A percentile compares a stretch with the other conserved stretches of the same genome.
Conservation (phyloP, 2,888 invertebrate genomes). For the Protodeltote pygarga region DNA sequence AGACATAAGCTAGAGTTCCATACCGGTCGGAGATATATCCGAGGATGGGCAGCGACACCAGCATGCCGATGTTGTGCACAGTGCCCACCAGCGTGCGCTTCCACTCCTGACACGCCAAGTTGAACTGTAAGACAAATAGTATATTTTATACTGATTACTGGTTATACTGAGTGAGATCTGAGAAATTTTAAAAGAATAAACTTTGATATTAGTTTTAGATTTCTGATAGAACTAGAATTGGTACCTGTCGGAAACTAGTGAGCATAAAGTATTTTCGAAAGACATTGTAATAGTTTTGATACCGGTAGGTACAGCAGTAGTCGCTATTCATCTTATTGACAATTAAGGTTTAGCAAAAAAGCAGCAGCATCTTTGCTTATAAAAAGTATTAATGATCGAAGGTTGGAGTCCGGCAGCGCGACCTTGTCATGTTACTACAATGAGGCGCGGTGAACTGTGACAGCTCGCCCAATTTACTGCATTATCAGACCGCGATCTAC, state of each 20-base stretch:
- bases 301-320: too few relatives aligned
- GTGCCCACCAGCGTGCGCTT: constrained; percentile 92
- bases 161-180: too few relatives aligned
- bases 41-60: constrained; percentile 90
- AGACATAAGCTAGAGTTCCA: neutral
- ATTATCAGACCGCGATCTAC: constrained; percentile 30
- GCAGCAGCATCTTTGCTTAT: too few relatives aligned
- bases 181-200: too few relatives aligned
- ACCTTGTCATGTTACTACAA: neutral
- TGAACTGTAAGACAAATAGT: constrained; percentile 70
- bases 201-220: too few relatives aligned
- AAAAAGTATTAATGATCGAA: neutral
- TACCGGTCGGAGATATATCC: constrained; percentile 91
- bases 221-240: too few relatives aligned
- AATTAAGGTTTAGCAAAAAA: too few relatives aligned
- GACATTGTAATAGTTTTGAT: neutral
- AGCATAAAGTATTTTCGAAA: too few relatives aligned
- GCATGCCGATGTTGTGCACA: constrained; percentile 90
- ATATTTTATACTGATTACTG: too few relatives aligned
- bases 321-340: too few relatives aligned
- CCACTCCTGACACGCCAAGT: constrained; percentile 88
- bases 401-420: neutral
- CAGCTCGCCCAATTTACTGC: constrained; percentile 9
- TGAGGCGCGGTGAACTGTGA: constrained; percentile 15
- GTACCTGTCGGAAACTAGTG: too few relatives aligned